Evolutionary conservation across 1,140 invertebrate species (phyloP).

Genomic region (Drosophila punjabiensis): DNA sequence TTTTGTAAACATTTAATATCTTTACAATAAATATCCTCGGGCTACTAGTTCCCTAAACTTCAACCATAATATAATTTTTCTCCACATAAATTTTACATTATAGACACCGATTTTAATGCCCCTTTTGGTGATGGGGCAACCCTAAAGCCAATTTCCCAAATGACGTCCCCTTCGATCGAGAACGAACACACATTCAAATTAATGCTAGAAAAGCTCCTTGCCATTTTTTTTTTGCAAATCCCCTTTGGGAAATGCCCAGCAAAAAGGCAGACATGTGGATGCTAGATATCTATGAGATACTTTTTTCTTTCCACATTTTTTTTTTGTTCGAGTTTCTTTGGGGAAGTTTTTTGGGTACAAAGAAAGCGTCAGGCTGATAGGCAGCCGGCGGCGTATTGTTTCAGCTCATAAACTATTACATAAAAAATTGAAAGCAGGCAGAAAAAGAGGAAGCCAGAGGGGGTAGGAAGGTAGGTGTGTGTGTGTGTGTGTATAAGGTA

Average conservation of each 20-base stretch:
- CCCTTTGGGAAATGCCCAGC: slow-evolving; percentile 18
- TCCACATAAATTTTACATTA: background rate
- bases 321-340: slow-evolving; percentile 11
- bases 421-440: slow-evolving; percentile 65
- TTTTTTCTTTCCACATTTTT: slow-evolving; percentile 22
- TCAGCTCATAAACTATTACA: slow-evolving; percentile 70
- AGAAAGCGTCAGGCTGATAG: slow-evolving; percentile 55
- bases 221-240: slow-evolving; percentile 37
- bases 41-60: no score
- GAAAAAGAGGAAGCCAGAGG: slow-evolving; percentile 16
- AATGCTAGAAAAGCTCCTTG: slow-evolving; percentile 37
- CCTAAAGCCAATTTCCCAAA: background rate
- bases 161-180: background rate
- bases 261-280: slow-evolving; percentile 21
- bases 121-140: background rate
- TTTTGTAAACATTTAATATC: background rate
- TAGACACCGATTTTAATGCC: background rate
- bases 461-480: slow-evolving; percentile 8
- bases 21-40: background rate
- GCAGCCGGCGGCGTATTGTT: slow-evolving; percentile 56
- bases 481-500: slow-evolving; percentile 35
- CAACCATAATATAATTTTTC: no score
- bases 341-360: slow-evolving; percentile 44
- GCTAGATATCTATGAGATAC: slow-evolving; percentile 41
- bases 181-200: slow-evolving; percentile 40